Base-by-base conservation (phyloP, 2,113 vertebrate species). In the Hippocampus abdominalis region DNA sequence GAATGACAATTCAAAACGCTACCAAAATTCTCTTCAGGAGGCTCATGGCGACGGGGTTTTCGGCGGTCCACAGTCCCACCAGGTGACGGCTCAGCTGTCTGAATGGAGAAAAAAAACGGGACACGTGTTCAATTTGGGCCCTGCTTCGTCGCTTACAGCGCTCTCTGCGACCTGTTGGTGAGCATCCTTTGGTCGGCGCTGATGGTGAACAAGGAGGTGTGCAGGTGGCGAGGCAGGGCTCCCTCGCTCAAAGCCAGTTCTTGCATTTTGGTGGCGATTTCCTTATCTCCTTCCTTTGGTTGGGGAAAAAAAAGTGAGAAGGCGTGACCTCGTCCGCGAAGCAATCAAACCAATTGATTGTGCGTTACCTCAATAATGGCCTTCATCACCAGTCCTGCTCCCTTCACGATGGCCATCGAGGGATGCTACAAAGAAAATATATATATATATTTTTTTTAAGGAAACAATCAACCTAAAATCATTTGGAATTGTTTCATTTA, bases 201-300 rank as follows among this genome's bases (percentile, higher is more conserved):
- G 91, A 96, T 86, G 83, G 97, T 99, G 93, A 99, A 99, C 94
- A 99, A 93, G 71, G 97, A 95, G 29, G 95, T 96, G 81, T 98
- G 96, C 72, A 99, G 93, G 81, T 99, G 97, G 79, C 95, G 91
- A 60, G 96, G 97, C 86, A 99, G 94, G 79, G 97, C 96, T 75
- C 97, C 97, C 92, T 99, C 97, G 87, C 96, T 98, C 74, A 99
- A 91, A 16, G 97, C 96, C 91, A 99, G 94, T 56, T 99, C 97
- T 87, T 99, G 97, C 97, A 99, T 99, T 92, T 96, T 98, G 32
- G 94, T 94, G 84, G 97, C 95, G 75, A 99, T 99, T 88, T 98
- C 97, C 91, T 97, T 98, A 89, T 98, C 97, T 85, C 97, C 97
- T 85, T 99, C 97, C 97, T 36, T 36, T 99, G 27, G 10, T 74